Conservation (phyloP, 2,888 invertebrate genomes). For the Clunio marinus region DNA sequence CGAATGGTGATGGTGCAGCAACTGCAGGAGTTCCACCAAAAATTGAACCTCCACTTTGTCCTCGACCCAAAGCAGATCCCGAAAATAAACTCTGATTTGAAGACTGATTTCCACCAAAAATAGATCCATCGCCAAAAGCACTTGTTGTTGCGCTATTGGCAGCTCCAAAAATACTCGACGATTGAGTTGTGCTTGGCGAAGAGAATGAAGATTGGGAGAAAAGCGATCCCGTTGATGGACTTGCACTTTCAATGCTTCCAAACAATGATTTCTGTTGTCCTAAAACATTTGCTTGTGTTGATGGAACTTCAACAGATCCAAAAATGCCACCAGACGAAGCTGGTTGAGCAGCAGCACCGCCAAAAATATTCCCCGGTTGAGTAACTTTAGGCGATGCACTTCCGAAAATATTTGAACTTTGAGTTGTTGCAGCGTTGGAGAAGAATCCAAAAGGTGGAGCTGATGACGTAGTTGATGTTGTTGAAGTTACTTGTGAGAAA, state of each 20-base stretch:
- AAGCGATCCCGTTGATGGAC: slow-evolving; percentile 1
- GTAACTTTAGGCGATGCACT: background rate
- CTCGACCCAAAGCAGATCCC: background rate
- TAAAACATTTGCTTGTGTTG: slow-evolving; percentile 16
- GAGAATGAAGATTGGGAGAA: slow-evolving; percentile 13
- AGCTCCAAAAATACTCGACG: background rate
- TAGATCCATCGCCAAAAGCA: background rate
- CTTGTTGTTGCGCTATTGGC: too few species aligned
- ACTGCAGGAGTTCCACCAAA: background rate
- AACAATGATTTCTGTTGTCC: background rate
- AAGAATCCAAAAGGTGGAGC: background rate
- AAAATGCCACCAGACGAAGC: background rate
- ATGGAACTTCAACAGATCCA: background rate
- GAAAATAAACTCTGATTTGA: too few species aligned
- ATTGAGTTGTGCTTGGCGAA: background rate
- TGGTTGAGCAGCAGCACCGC: background rate
- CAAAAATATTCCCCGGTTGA: slow-evolving; percentile 26
- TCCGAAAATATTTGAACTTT: background rate
- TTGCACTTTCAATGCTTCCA: background rate
- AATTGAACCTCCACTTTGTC: background rate
- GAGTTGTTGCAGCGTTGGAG: background rate
- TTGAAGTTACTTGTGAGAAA: background rate
- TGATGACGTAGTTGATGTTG: background rate
- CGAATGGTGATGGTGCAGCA: background rate
- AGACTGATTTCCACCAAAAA: background rate